Conservation (phyloP, 2,797 vertebrate species). For the Eleutherodactylus coqui region DNA sequence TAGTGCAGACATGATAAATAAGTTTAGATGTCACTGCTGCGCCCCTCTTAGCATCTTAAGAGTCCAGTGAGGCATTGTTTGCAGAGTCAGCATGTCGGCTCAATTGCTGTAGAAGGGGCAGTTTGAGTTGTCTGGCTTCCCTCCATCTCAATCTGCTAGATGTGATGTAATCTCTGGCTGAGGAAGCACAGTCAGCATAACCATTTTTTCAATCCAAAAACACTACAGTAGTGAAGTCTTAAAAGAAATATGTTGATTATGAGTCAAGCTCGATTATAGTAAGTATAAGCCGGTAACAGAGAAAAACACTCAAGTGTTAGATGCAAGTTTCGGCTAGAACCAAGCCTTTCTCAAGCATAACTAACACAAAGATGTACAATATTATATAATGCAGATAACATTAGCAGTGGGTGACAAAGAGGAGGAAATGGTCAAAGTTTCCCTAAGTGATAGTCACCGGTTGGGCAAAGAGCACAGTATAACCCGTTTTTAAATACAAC, state of each 20-base stretch:
- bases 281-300: no score
- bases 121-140: constrained; percentile 31
- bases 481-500: no score
- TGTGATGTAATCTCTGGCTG: constrained; percentile 46
- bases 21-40: background rate
- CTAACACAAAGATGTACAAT: no score
- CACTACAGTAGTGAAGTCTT: background rate
- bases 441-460: no score
- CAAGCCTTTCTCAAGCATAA: no score
- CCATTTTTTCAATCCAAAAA: background rate
- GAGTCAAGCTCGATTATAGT: background rate
- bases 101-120: constrained; percentile 13
- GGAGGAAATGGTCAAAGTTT: no score
- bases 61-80: background rate
- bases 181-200: constrained; percentile 27
- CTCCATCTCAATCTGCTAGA: constrained; percentile 32
- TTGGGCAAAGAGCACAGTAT: no score
- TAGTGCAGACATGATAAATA: background rate
- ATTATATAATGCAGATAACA: no score
- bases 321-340: no score
- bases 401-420: no score
- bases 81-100: constrained; percentile 31
- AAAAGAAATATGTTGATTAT: constrained; percentile 1
- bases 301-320: no score
- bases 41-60: background rate